Percentiles rank a stretch among this genome's conserved stretches.
Evolutionary conservation across 2,797 vertebrate genomes (phyloP).

Genomic region (Megalops cyprinoides): DNA sequence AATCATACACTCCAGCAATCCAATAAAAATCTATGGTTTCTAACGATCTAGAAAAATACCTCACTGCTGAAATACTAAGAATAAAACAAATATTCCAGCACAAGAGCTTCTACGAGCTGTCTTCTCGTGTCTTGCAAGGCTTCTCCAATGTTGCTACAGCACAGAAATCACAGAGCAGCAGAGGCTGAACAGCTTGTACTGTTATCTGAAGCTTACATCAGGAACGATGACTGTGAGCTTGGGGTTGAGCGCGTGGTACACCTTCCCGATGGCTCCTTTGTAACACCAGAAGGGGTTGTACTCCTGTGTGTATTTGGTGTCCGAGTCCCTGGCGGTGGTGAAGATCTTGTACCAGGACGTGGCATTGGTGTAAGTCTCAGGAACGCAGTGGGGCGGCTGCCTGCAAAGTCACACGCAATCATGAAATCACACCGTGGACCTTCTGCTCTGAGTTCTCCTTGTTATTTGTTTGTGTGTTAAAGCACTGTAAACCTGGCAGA

Average conservation of each 20-base stretch:
- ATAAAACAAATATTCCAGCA: slow-evolving; percentile 3
- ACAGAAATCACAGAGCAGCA: not conserved
- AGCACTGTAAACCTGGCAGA: too few relatives aligned
- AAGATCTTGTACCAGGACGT: slow-evolving; percentile 98
- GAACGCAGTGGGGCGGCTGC: slow-evolving; percentile 92
- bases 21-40: not conserved
- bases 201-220: slow-evolving; percentile 80
- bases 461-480: too few relatives aligned
- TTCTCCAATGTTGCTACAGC: not conserved
- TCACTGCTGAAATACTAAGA: not conserved
- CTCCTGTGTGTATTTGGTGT: slow-evolving; percentile 95
- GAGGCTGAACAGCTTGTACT: not conserved
- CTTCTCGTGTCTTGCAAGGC: too few relatives aligned
- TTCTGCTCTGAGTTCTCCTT: too few relatives aligned
- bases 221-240: slow-evolving; percentile 96
- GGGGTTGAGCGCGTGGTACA: slow-evolving; percentile 95
- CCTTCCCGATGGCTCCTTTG: slow-evolving; percentile 95
- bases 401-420: slow-evolving; percentile 63
- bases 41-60: not conserved
- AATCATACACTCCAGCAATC: not conserved
- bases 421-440: not conserved
- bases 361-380: slow-evolving; percentile 94
- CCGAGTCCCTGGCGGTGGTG: slow-evolving; percentile 90
- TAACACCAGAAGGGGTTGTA: slow-evolving; percentile 99
- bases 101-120: slow-evolving; percentile 12